Evolutionary conservation across 2,888 invertebrate species (phyloP).

Genomic region (Baronia brevicornis): DNA sequence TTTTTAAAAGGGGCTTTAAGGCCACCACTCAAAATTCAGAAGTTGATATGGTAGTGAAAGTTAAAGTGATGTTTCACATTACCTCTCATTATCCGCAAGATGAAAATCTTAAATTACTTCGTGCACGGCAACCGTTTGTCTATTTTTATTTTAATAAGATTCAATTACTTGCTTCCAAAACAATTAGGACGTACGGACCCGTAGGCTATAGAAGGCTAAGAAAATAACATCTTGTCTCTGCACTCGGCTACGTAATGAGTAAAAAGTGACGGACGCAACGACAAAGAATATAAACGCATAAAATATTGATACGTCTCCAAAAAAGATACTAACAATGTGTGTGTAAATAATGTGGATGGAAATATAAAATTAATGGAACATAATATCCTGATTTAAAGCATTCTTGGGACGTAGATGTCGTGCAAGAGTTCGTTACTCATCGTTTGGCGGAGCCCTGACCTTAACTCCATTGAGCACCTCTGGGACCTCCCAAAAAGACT

Average conservation of each 20-base stretch:
- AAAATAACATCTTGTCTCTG: conserved; percentile 40
- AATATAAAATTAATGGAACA: too few relatives aligned
- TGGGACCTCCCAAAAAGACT: too few relatives aligned
- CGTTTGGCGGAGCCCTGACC: too few relatives aligned
- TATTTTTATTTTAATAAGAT: conserved; percentile 62
- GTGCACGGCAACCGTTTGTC: conserved; percentile 48
- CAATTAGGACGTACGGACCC: conserved; percentile 39
- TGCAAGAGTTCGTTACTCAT: too few relatives aligned
- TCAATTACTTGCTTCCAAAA: conserved; percentile 57
- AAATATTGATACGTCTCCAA: too few relatives aligned
- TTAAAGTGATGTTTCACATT: conserved; percentile 58
- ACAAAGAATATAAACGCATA: conserved; percentile 9
- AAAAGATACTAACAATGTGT: too few relatives aligned
- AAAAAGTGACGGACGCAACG: not conserved
- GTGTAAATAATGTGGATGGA: too few relatives aligned
- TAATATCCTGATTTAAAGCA: too few relatives aligned
- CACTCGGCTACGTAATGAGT: conserved; percentile 33
- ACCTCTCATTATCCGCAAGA: conserved; percentile 58
- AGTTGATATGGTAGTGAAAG: conserved; percentile 58
- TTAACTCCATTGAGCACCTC: too few relatives aligned
- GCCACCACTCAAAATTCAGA: conserved; percentile 46
- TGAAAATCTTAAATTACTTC: conserved; percentile 67
- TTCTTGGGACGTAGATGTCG: too few relatives aligned
- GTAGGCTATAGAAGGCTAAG: conserved; percentile 36
- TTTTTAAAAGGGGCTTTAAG: conserved; percentile 63